A percentile compares a stretch with the other conserved stretches of the same genome.
Conservation (phyloP, 2,888 invertebrate genomes). For the Cheilosia grossa region DNA sequence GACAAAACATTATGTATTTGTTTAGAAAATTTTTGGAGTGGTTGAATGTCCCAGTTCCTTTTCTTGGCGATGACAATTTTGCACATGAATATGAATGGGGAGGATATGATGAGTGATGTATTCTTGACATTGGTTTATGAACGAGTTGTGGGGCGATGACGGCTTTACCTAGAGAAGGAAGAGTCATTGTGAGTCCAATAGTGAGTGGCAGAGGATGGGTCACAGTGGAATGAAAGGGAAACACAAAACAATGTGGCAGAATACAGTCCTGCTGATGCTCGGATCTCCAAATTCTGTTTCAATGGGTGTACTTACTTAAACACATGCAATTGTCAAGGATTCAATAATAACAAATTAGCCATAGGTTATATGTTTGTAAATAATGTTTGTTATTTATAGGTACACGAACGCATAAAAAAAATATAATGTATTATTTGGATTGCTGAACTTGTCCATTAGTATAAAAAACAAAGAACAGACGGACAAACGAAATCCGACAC, state of each 20-base stretch:
- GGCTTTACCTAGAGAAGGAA: slow-evolving; percentile 29
- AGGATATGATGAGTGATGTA: slow-evolving; percentile 56
- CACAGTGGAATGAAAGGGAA: neutral
- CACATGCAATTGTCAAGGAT: too few species aligned
- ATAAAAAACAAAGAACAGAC: slow-evolving; percentile 14
- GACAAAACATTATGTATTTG: too few species aligned
- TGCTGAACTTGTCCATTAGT: slow-evolving; percentile 17
- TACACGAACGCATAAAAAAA: slow-evolving; percentile 2
- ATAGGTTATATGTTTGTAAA: neutral
- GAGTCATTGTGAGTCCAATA: neutral
- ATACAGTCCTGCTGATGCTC: too few species aligned
- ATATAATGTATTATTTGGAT: slow-evolving; percentile 18
- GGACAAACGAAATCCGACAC: slow-evolving; percentile 12
- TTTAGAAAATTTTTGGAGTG: neutral
- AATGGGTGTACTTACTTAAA: too few species aligned
- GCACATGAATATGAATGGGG: slow-evolving; percentile 29
- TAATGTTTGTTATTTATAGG: slow-evolving; percentile 17
- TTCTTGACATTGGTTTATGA: slow-evolving; percentile 52
- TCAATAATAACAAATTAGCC: too few species aligned
- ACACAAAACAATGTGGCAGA: neutral
- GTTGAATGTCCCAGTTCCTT: slow-evolving; percentile 23
- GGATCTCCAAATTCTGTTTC: too few species aligned
- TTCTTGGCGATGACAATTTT: slow-evolving; percentile 37
- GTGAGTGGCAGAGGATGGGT: neutral
- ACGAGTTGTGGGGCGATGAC: slow-evolving; percentile 35